Evolutionary conservation across 2,888 invertebrate genomes (phyloP), one percentile per base, ranked within the genome.

Genomic region (Drosophila affinis): DNA sequence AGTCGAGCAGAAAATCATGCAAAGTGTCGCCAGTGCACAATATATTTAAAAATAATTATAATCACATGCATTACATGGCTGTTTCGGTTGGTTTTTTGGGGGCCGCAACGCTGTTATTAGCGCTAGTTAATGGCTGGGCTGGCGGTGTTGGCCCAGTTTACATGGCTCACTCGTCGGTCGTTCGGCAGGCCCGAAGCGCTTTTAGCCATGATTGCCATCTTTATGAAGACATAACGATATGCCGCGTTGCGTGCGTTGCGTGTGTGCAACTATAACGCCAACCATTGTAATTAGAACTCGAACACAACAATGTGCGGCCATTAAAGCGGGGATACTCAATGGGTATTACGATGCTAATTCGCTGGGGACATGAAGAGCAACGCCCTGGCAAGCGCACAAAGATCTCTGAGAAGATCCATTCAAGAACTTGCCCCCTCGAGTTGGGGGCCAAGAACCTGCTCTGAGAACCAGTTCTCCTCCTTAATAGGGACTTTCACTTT

Each of bases 161-260:
- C 78, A 77, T 72, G 79, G 64, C 59, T 48, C 65, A 10, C 29
- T 9, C 9, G 29, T 9, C 9, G 29, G 2, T 27, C 29, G 29
- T 29, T 29, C 29, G 49, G 27, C 56, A 53, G 73, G 39, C 39
- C 76, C 71, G 21, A 21, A 21, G 21, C 21, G 67, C 72, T 78
- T 73, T 79, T 70, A 65, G 72, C 58, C 60, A 39, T 57, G 81
- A 88, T 85, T 79, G 82, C 75, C 86, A 78, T 79, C 77, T 87
- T 89, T 89, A 86, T 89, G 86, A 86, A 86, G 86, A 89, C 86
- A 86, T 86, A 86, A 86, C 88, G 82, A 84, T 76, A 62, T 62
- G 34, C 24, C 21, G 34, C 34, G 48, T 18, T 17, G 34, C 34
- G 62, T 59, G 52, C n/a, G 29, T 70, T 73, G 64, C 56, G 78